phyloP scores from a whole-genome alignment of 2,797 vertebrate species.

The Ispidina lecontei region DNA sequence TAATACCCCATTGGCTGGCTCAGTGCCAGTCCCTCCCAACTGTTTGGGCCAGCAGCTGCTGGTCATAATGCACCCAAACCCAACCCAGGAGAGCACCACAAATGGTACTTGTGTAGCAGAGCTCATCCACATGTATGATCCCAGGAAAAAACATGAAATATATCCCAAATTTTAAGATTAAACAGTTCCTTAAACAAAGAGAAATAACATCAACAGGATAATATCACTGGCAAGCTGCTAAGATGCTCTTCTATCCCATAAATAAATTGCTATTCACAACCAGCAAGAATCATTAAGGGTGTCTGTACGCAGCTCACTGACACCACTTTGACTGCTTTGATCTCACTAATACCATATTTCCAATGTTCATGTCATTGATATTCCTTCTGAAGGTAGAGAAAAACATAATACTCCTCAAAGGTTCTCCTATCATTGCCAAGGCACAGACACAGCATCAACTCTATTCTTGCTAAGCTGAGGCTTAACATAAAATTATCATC shows the following conservation, averaged over 20 bases:
- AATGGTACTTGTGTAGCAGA: not conserved
- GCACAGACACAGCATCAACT: not conserved
- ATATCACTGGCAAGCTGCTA: not conserved
- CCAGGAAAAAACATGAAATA: not conserved
- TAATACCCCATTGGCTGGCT: too few species aligned
- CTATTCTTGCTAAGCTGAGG: not conserved
- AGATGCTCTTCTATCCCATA: not conserved
- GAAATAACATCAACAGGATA: not conserved
- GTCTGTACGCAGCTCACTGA: not conserved
- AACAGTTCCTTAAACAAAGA: not conserved
- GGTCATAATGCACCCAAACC: too few species aligned
- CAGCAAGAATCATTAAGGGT: not conserved
- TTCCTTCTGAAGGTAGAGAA: not conserved
- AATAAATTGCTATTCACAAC: not conserved
- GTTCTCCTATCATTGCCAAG: not conserved
- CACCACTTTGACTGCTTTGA: not conserved
- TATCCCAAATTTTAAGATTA: not conserved
- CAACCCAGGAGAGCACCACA: not conserved
- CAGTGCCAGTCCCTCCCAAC: too few species aligned
- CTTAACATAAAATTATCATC: conserved; percentile 23
- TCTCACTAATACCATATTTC: not conserved
- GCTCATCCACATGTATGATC: not conserved
- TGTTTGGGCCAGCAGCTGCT: too few species aligned
- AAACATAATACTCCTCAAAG: not conserved
- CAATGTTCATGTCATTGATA: not conserved